Base-by-base conservation (phyloP, 2,113 vertebrate genomes). In the Recurvirostra avosetta region DNA sequence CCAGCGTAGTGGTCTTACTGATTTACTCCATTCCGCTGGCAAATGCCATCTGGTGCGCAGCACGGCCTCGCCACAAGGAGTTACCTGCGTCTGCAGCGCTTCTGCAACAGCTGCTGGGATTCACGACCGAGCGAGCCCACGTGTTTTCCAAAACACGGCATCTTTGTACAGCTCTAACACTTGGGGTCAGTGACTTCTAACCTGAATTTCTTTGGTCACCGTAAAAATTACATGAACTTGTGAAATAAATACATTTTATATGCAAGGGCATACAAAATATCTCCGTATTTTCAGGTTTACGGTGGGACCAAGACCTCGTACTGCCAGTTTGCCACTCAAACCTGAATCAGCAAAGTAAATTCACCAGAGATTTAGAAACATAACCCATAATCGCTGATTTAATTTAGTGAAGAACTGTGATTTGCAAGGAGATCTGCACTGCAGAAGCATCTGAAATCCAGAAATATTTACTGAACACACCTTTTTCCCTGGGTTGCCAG, bases 1-100 rank as follows among this genome's bases (percentile, higher is more conserved):
- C 30, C 4, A 9, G 27, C 1, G 27, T 1, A 17, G 38, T 0
- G 9, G 29, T 12, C 38, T 47, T 47, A 16, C 23, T 15, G 61
- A 49, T 52, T 36, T 9, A 34, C 26, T 80, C 43, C 56, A 11
- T 16, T 5, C 43, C n/a, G 4, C 21, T 67, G 79, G 82, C 29
- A 82, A 36, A 1, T 12, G 62, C n/a, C 71, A 38, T 5, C 34
- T 58, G 70, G 43, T 1, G 19, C 2, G 21, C 74, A 58, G 52
- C 14, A 21, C 32, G 66, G 25, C 56, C 56, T 6, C 21, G 36
- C 86, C 43, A 5, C 0, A 3, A 3, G 55, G 38, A 87, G 15
- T 0, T 61, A 29, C 43, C 49, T 23, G 15, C 49, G 84, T 9
- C 65, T 61, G 55, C 36, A 43, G 83, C 30, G 7, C 16, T 61